phyloP scores from a whole-genome alignment of 2,888 invertebrate genomes.

The Leucophora obtusa region DNA sequence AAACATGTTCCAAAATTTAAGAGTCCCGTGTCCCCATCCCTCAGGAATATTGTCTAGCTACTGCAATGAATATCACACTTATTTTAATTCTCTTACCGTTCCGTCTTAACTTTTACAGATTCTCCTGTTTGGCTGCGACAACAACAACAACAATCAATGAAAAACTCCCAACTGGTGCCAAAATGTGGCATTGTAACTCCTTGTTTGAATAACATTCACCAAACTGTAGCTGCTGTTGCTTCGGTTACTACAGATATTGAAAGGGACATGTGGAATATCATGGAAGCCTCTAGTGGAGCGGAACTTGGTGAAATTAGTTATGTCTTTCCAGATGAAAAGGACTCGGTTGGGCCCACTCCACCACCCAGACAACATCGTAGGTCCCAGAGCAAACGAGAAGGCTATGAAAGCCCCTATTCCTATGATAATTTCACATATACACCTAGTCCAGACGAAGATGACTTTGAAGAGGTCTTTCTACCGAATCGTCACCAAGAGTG shows the following conservation, averaged over 20 bases:
- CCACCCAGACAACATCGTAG: conserved; percentile 60
- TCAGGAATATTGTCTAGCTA: too few relatives aligned
- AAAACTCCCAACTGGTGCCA: conserved; percentile 70
- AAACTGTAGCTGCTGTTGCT: conserved; percentile 78
- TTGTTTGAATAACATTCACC: conserved; percentile 75
- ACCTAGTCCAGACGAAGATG: conserved; percentile 70
- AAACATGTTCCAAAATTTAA: too few relatives aligned
- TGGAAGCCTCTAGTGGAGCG: conserved; percentile 79
- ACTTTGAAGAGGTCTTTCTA: conserved; percentile 75
- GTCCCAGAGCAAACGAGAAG: conserved; percentile 58
- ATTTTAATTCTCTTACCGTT: neutral
- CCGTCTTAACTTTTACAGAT: conserved; percentile 72
- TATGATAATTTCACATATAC: conserved; percentile 76
- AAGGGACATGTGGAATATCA: conserved; percentile 80
- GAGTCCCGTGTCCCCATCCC: too few relatives aligned
- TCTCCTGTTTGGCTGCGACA: conserved; percentile 83
- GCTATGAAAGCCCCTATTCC: conserved; percentile 70
- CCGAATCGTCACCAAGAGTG: conserved; percentile 59
- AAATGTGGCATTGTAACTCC: conserved; percentile 72
- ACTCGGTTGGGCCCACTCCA: conserved; percentile 63
- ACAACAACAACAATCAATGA: conserved; percentile 74
- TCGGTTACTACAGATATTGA: conserved; percentile 77
- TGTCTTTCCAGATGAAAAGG: conserved; percentile 67
- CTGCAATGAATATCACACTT: too few relatives aligned
- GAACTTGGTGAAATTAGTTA: conserved; percentile 73